phyloP scores from a whole-genome alignment of 1,140 invertebrate genomes.

The honey bee (Apis mellifera) region DNA sequence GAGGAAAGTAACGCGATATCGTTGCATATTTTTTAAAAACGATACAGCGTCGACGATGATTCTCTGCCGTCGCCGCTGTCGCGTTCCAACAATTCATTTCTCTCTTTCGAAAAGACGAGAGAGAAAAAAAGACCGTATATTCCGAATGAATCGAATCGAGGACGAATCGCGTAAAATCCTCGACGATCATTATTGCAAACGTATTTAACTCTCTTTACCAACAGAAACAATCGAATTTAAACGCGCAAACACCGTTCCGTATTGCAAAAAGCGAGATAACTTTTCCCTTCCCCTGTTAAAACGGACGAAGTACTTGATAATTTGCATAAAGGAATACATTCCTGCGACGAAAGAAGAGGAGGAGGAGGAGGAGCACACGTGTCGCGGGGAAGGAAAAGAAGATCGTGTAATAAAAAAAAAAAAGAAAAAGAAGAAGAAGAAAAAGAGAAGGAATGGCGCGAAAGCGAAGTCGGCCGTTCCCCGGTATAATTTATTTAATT shows the following conservation, averaged over 20 bases:
- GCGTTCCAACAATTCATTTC: background rate
- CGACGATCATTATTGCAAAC: no score
- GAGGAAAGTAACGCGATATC: slow-evolving; percentile 38
- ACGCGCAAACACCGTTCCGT: no score
- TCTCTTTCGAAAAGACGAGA: background rate
- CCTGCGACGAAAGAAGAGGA: background rate
- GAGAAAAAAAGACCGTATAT: no score
- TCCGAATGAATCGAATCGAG: no score
- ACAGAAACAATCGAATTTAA: no score
- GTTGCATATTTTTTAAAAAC: slow-evolving; percentile 21
- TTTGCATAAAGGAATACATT: background rate
- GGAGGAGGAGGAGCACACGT: background rate
- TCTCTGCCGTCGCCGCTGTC: background rate
- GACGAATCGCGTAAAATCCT: no score
- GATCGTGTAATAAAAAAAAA: background rate
- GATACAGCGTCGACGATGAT: slow-evolving; percentile 3
- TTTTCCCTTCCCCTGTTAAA: background rate
- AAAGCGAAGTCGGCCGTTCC: background rate
- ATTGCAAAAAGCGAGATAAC: background rate
- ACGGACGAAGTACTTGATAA: background rate
- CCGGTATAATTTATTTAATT: slow-evolving; percentile 71
- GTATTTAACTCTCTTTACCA: no score
- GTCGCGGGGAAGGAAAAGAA: background rate
- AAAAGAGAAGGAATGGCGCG: background rate
- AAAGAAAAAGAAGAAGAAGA: background rate